A percentile compares a stretch with the other conserved stretches of the same genome.
Evolutionary conservation across 1,140 invertebrate species (phyloP).

Genomic region (Colletes latitarsis): DNA sequence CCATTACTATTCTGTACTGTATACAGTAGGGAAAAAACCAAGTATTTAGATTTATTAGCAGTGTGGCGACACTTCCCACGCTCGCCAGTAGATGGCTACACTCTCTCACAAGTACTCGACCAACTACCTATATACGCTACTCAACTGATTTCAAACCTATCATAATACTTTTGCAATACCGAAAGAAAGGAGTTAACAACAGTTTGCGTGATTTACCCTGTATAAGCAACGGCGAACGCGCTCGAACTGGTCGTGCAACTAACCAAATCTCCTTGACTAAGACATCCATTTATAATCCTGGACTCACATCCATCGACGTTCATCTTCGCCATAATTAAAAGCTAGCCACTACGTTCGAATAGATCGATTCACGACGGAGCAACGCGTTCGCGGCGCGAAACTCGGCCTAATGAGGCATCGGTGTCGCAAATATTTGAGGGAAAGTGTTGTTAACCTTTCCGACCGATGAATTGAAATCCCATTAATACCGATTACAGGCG

Average conservation of each 20-base stretch:
- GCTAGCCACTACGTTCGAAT: slow-evolving; percentile 12
- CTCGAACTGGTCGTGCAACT: background rate
- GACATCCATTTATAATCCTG: slow-evolving; percentile 44
- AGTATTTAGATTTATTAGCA: no score
- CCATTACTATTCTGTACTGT: no score
- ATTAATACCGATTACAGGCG: slow-evolving; percentile 52
- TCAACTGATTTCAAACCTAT: no score
- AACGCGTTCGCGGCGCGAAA: slow-evolving; percentile 24
- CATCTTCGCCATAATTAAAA: slow-evolving; percentile 39
- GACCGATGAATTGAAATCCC: slow-evolving; percentile 55
- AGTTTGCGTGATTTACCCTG: no score
- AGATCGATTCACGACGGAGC: slow-evolving; percentile 12
- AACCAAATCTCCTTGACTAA: slow-evolving; percentile 1
- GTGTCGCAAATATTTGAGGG: slow-evolving; percentile 56
- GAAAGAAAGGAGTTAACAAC: no score
- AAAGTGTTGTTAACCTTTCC: slow-evolving; percentile 54
- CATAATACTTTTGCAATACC: no score
- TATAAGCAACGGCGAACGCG: background rate
- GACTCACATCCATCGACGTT: background rate
- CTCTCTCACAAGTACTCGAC: no score
- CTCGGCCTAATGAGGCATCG: slow-evolving; percentile 28
- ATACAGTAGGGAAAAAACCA: no score
- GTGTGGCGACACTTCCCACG: no score
- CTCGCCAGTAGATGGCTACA: no score
- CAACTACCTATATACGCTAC: no score